Base-by-base conservation (phyloP, 2,797 vertebrate species). In the Onychomys arenicola region DNA sequence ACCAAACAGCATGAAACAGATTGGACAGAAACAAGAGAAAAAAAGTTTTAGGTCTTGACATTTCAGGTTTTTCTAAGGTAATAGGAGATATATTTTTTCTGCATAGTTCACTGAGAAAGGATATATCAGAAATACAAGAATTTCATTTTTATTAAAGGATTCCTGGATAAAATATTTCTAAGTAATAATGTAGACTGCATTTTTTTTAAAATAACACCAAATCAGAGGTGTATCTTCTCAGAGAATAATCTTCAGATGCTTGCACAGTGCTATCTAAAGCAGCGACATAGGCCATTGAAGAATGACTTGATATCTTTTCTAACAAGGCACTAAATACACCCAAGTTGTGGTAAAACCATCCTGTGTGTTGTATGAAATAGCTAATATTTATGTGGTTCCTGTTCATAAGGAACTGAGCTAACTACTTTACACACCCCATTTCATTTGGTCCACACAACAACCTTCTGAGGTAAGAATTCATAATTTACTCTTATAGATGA, bases 361-460 rank as follows among this genome's bases (percentile, higher is more conserved):
- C 73, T 57, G 80, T 80, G 16, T 27, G 83, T 17, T 12, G 81
- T 81, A 37, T 55, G 83, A 73, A 19, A 77, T 49, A 76, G 59
- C 25, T 93, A 82, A 57, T 77, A 84, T 82, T 92, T 93, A 63
- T 77, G 10, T 13, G 65, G 78, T 93, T 96, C 43, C 81, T 73
- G 13, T 78, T 10, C n/a, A 23, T 49, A 11, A 91, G 67, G 75
- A 96, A 61, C 52, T 59, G 6, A 90, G 61, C 67, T 80, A 94
- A 96, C 23, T 37, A 17, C 40, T 94, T 91, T 78, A 89, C 10
- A 95, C 19, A 80, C 2, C 46, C 7, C 19, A 9, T 90, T 89
- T 93, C 80, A 93, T 86, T 89, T 82, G 59, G 91, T 32, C 23
- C 43, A 75, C 40, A 84, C 0, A 75, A 82, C 46, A 81, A 61